Conservation (phyloP, 2,888 invertebrate species). For the Phymatocera aterrima region DNA sequence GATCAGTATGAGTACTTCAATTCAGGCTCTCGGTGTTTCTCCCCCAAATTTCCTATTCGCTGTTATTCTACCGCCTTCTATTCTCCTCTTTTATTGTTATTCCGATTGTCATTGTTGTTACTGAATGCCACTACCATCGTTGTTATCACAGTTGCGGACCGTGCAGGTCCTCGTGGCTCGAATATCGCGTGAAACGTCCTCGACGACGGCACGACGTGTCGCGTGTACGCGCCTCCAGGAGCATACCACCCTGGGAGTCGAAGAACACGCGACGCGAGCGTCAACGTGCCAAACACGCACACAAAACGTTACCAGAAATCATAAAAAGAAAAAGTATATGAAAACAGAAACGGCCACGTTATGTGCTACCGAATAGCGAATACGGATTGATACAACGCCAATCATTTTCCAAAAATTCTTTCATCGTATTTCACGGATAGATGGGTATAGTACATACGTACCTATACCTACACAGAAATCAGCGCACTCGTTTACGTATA, state of each 20-base stretch:
- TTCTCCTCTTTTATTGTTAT: conserved; percentile 9
- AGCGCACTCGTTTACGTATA: neutral
- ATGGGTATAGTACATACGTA: neutral
- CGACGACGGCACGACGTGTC: conserved; percentile 30
- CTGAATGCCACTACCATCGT: neutral
- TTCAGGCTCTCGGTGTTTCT: neutral
- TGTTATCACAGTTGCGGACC: conserved; percentile 6
- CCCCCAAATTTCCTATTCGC: neutral
- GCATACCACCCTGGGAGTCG: neutral
- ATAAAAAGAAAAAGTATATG: neutral
- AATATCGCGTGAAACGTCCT: conserved; percentile 35
- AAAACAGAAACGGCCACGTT: neutral
- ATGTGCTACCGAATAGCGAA: neutral
- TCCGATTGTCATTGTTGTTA: conserved; percentile 16
- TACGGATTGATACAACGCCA: neutral
- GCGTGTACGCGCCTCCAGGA: conserved; percentile 30
- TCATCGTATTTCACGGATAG: neutral
- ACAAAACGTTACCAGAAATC: conserved; percentile 38
- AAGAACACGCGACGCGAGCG: conserved; percentile 18
- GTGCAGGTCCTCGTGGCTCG: neutral
- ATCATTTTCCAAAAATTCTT: neutral
- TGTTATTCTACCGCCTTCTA: neutral
- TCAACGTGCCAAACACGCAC: conserved; percentile 35
- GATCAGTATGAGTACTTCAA: neutral
- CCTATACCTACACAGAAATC: neutral